Conservation (phyloP, 2,797 vertebrate genomes). For the Taenioides sp. region DNA sequence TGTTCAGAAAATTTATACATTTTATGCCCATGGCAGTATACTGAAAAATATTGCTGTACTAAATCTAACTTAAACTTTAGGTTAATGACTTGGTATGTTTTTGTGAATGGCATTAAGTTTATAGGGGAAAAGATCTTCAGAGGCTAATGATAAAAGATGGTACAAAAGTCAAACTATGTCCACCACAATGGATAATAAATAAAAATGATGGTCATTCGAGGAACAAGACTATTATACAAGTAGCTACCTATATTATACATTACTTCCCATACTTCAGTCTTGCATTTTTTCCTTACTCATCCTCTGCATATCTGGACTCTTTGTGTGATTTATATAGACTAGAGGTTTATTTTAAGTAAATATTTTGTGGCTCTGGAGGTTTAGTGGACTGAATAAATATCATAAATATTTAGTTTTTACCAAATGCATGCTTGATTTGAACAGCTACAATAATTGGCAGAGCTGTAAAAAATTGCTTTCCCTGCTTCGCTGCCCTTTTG, state of each 20-base stretch:
- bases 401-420: conserved; percentile 39
- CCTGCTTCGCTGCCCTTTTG: conserved; percentile 50
- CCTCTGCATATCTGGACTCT: background rate
- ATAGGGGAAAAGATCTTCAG: too few relatives aligned
- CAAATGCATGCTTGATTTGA: conserved; percentile 25
- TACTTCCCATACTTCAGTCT: too few relatives aligned
- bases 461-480: conserved; percentile 54
- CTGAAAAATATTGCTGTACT: background rate
- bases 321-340: background rate
- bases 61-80: background rate
- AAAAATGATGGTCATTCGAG: too few relatives aligned
- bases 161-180: background rate
- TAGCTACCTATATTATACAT: too few relatives aligned
- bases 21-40: background rate
- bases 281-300: too few relatives aligned
- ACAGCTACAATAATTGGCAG: conserved; percentile 44
- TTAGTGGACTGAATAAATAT: conserved; percentile 9
- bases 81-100: background rate
- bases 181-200: background rate
- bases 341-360: background rate
- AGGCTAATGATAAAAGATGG: background rate
- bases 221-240: too few relatives aligned
- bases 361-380: background rate
- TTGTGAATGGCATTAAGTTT: too few relatives aligned
- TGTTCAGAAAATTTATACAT: background rate